A percentile compares a stretch with the other conserved stretches of the same genome.
Conservation (phyloP, 1,140 invertebrate species). For the Papilio glaucus region DNA sequence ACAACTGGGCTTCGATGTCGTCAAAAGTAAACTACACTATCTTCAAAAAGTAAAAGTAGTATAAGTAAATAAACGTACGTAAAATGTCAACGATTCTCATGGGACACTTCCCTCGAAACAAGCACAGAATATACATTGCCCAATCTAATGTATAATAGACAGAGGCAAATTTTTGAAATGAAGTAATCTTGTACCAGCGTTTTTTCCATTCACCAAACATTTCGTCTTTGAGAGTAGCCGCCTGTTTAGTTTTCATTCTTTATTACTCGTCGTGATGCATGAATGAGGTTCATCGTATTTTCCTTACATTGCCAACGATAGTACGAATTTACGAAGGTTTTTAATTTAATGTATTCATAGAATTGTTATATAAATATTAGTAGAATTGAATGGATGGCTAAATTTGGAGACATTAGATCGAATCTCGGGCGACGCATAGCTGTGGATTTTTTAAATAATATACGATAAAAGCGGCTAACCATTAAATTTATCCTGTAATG, state of each 20-base stretch:
- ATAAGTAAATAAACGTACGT: conserved; percentile 17
- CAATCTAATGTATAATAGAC: conserved; percentile 61
- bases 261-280: conserved; percentile 24
- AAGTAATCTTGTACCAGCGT: conserved; percentile 64
- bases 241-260: conserved; percentile 61
- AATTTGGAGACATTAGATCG: too few relatives aligned
- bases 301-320: too few relatives aligned
- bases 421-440: too few relatives aligned
- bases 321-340: too few relatives aligned
- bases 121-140: conserved; percentile 64
- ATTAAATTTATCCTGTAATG: too few relatives aligned
- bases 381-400: too few relatives aligned
- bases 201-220: too few relatives aligned
- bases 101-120: conserved; percentile 61
- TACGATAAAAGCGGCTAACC: too few relatives aligned
- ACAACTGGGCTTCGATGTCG: background rate
- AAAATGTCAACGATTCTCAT: conserved; percentile 17
- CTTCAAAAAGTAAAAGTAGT: conserved; percentile 19
- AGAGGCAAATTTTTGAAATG: conserved; percentile 74
- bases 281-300: background rate
- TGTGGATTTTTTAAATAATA: too few relatives aligned
- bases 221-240: conserved; percentile 63
- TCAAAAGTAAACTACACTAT: conserved; percentile 18
- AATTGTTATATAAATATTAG: too few relatives aligned
- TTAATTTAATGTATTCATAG: too few relatives aligned